Evolutionary conservation across 2,797 vertebrate species (phyloP), one percentile per base, ranked within the genome.

Genomic region (Semotilus atromaculatus): DNA sequence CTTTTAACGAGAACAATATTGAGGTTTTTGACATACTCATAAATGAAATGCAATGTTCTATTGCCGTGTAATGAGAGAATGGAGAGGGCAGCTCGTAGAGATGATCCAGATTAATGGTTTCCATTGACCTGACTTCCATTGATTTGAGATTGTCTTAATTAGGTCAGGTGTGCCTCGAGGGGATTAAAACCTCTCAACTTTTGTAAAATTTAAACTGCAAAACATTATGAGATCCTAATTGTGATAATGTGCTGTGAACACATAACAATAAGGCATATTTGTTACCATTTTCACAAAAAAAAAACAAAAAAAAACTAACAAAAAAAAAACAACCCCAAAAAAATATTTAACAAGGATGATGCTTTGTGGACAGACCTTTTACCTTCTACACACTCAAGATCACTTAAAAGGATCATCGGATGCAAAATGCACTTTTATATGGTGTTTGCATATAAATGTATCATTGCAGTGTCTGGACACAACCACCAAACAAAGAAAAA

Each of bases 11-110:
- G 74, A 78, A 62, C 67, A 79, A 72, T 85, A 85, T 84, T 79
- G 83, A 79, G 21, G 66, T 71, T 78, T 83, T 77, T 84, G 82
- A 87, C 82, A 88, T 51, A 76, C 67, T 68, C 72, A 85, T 86
- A 82, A 89, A 81, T 85, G 83, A 79, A 81, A 81, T 58, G 53
- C 73, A 75, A 84, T 83, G 75, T 89, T 89, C 87, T 81, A 62
- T 68, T 82, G 84, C 62, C 34, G 53, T 85, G 81, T 80, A 82
- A 84, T 64, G 51, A 79, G 77, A 79, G 83, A 79, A 73, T 71
- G 55, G 76, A 51, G 77, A 77, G 66, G 74, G 71, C 70, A 75
- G 74, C 74, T 60, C 40, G 7, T n/a, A 60, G n/a, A 51, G 75
- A 79, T 73, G 76, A 80, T 85, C 67, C 38, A 71, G 76, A 85